These are phyloP conservation scores for Mallateleia sp. DNA, from an alignment of 2,888 invertebrate genomes.

Conservation along the genomic window DNA sequence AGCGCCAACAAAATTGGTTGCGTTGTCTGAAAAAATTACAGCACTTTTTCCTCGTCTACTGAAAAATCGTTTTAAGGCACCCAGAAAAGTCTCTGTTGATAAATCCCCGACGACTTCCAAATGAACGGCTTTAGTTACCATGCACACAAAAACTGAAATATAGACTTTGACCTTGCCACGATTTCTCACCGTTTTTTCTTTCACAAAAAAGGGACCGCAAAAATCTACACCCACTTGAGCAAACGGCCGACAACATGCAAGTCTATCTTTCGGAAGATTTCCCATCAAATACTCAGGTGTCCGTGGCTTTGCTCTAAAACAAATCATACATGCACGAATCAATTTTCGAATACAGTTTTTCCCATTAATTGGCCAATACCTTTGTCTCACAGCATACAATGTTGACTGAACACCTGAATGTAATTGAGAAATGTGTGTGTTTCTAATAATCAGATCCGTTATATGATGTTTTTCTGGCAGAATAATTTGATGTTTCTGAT, in stretches of 20 bases:
- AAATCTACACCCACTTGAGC: neutral
- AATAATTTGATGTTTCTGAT: too few relatives aligned
- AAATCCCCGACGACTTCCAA: neutral
- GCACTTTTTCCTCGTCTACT: slow-evolving; percentile 1
- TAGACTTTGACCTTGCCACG: neutral
- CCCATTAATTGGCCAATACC: slow-evolving; percentile 26
- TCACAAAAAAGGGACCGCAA: neutral
- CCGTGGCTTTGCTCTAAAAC: slow-evolving; percentile 19
- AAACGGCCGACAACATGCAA: too few relatives aligned
- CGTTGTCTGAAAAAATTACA: slow-evolving; percentile 6
- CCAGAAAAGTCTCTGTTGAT: neutral
- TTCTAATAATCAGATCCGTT: too few relatives aligned
- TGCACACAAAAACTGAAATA: neutral
- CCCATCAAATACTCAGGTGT: slow-evolving; percentile 22
- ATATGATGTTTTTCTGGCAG: too few relatives aligned
- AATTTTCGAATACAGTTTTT: too few relatives aligned
- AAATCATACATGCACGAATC: neutral
- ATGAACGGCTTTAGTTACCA: neutral
- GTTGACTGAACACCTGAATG: too few relatives aligned
- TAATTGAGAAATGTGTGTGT: too few relatives aligned
- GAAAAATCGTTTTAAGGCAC: neutral
- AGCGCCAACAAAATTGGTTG: slow-evolving; percentile 8
- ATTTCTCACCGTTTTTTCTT: neutral
- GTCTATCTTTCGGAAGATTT: slow-evolving; percentile 28
- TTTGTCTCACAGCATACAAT: too few relatives aligned